Evolutionary conservation across 92 coral and sea anemone genomes (phyloP).

Genomic region (Micromussa lordhowensis): DNA sequence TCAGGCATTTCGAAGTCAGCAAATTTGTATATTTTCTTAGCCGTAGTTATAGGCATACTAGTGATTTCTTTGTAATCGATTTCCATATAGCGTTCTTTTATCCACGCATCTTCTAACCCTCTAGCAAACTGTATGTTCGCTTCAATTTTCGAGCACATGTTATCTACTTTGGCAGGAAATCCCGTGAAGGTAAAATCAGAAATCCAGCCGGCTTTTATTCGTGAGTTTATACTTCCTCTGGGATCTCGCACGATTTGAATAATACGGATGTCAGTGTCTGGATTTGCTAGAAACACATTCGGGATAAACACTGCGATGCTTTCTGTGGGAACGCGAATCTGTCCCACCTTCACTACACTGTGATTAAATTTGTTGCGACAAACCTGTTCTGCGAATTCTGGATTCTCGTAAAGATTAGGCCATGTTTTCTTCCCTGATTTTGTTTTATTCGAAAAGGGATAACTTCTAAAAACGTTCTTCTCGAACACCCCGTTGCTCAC

Average conservation of each 20-base stretch:
- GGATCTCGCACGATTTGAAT: slow-evolving; percentile 57
- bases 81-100: slow-evolving; percentile 28
- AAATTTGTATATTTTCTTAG: slow-evolving; percentile 45
- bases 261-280: slow-evolving; percentile 39
- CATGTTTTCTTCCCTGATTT: background rate
- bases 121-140: slow-evolving; percentile 24
- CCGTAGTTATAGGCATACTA: slow-evolving; percentile 38
- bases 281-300: slow-evolving; percentile 24
- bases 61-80: slow-evolving; percentile 29
- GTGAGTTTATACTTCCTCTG: slow-evolving; percentile 49
- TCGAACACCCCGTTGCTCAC: background rate
- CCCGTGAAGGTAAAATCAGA: slow-evolving; percentile 36
- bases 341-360: slow-evolving; percentile 48
- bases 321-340: slow-evolving; percentile 32
- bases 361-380: slow-evolving; percentile 41
- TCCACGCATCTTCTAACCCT: background rate
- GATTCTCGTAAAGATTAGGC: slow-evolving; percentile 18
- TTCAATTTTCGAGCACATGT: slow-evolving; percentile 15
- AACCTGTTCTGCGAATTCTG: slow-evolving; percentile 41
- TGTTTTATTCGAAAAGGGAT: background rate
- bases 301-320: slow-evolving; percentile 18
- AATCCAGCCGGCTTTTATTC: slow-evolving; percentile 44
- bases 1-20: slow-evolving; percentile 54
- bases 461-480: slow-evolving; percentile 24
- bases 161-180: background rate